Percentiles rank a stretch among this genome's conserved stretches.
These are phyloP conservation scores for Esox masquinongy DNA, from an alignment of 2,797 vertebrate genomes.

Conservation along the genomic window DNA sequence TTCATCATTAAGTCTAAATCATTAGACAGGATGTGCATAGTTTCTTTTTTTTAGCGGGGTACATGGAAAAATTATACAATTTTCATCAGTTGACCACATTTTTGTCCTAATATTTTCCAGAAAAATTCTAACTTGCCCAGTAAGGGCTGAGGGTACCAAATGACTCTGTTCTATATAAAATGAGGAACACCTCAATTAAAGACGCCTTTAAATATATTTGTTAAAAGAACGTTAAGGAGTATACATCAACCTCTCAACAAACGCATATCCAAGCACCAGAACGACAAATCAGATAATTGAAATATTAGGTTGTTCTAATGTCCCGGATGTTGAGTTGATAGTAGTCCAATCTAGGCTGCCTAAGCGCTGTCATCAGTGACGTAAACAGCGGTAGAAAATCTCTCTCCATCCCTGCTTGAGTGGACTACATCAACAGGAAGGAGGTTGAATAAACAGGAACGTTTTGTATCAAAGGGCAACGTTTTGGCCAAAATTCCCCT, in stretches of 20 bases:
- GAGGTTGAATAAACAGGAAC: constrained; percentile 15
- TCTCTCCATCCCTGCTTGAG: not conserved
- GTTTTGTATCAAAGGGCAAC: constrained; percentile 8
- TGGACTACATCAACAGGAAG: constrained; percentile 27
- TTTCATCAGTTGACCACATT: not conserved
- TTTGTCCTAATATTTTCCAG: not conserved
- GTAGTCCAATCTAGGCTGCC: not conserved
- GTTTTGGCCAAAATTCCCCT: constrained; percentile 9
- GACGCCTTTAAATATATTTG: not conserved
- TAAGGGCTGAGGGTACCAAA: not conserved
- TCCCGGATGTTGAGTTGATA: not conserved
- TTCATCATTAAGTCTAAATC: too few relatives aligned
- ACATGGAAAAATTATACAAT: too few relatives aligned
- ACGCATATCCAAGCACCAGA: not conserved
- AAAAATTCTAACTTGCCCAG: not conserved
- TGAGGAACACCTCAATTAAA: not conserved
- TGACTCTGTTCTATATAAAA: not conserved
- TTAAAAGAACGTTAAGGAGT: not conserved
- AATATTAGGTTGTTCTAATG: not conserved
- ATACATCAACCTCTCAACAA: not conserved
- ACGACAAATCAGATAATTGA: not conserved
- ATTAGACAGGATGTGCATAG: too few relatives aligned
- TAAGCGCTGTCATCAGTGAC: not conserved
- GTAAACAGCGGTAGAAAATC: constrained; percentile 1
- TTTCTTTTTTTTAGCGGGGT: too few relatives aligned